Evolutionary conservation across 2,113 vertebrate genomes (phyloP).

Genomic region (Nothobranchius furzeri): DNA sequence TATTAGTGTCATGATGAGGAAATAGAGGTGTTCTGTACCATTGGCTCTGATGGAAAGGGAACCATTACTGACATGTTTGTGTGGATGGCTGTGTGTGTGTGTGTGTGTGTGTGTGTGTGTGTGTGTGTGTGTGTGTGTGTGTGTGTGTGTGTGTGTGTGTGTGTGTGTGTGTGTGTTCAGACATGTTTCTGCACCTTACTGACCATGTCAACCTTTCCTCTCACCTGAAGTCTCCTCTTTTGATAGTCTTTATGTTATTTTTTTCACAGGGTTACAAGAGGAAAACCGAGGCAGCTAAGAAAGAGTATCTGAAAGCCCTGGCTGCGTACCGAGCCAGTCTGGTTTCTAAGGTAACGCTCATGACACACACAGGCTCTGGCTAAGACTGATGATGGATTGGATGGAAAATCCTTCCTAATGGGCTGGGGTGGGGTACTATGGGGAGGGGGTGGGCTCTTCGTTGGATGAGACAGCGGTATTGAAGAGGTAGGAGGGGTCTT

Average conservation of each 20-base stretch:
- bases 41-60: slow-evolving; percentile 71
- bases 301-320: slow-evolving; percentile 98
- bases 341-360: slow-evolving; percentile 95
- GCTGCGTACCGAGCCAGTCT: slow-evolving; percentile 97
- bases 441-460: slow-evolving; percentile 56
- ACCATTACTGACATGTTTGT: slow-evolving; percentile 53
- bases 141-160: not conserved
- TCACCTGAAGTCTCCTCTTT: slow-evolving; percentile 54
- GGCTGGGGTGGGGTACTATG: slow-evolving; percentile 50
- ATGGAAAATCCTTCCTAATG: slow-evolving; percentile 76
- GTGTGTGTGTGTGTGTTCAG: slow-evolving; percentile 22
- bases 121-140: too few species aligned
- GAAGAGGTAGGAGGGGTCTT: slow-evolving; percentile 20
- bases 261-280: slow-evolving; percentile 94
- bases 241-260: slow-evolving; percentile 43
- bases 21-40: slow-evolving; percentile 75
- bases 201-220: slow-evolving; percentile 48
- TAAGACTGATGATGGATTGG: slow-evolving; percentile 79
- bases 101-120: too few species aligned
- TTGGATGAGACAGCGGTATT: slow-evolving; percentile 25
- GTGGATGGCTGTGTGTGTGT: slow-evolving; percentile 3
- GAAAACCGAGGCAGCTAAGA: slow-evolving; percentile 99
- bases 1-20: slow-evolving; percentile 74
- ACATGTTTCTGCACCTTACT: slow-evolving; percentile 40
- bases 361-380: slow-evolving; percentile 62